Conservation (phyloP, 92 coral and sea anemone genomes). For the Zoanthus gigantus region DNA sequence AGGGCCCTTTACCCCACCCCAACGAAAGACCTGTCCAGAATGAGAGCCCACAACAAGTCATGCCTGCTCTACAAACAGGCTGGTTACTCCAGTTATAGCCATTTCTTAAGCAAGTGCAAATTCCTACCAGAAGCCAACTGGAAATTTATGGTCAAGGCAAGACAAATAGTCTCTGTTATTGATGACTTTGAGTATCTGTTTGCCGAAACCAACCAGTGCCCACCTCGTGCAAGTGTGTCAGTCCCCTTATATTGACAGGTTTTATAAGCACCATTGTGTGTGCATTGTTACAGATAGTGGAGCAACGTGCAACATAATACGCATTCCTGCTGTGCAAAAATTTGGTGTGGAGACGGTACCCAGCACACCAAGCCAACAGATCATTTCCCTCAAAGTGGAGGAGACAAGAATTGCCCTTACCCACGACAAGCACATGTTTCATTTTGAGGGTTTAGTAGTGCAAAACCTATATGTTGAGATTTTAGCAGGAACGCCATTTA, state of each 20-base stretch:
- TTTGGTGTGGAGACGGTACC: neutral
- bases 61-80: neutral
- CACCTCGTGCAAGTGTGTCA: neutral
- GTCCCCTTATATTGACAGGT: neutral
- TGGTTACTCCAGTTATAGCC: neutral
- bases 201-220: neutral
- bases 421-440: neutral
- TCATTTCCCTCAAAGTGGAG: neutral
- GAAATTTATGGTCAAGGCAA: neutral
- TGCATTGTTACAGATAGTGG: neutral
- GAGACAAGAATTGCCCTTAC: neutral
- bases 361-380: neutral
- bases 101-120: neutral
- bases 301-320: neutral
- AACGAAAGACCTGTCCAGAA: neutral
- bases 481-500: neutral
- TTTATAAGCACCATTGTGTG: neutral
- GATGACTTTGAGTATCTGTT: neutral
- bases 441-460: neutral
- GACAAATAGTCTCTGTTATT: neutral
- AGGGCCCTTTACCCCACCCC: neutral
- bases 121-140: neutral
- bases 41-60: neutral
- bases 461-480: neutral
- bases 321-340: neutral